These are phyloP conservation scores for Phalacrocorax carbo DNA, from an alignment of 2,113 vertebrate species.

Conservation along the genomic window DNA sequence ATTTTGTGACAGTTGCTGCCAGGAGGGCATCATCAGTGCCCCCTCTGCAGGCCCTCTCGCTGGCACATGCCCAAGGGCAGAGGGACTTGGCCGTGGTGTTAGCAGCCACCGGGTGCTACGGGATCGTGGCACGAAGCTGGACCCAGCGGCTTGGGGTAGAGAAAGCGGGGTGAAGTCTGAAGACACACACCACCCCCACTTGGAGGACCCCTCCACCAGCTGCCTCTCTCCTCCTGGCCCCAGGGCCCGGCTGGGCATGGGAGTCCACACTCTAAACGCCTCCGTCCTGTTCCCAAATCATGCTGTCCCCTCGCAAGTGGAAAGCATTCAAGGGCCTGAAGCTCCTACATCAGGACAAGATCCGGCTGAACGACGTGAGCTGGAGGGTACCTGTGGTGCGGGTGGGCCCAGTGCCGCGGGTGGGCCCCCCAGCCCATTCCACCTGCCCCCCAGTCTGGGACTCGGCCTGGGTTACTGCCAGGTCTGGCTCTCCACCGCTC, in stretches of 20 bases:
- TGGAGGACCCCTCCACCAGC: neutral
- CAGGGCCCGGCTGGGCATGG: neutral
- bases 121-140: neutral
- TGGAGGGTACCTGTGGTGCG: conserved; percentile 91
- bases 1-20: neutral
- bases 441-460: neutral
- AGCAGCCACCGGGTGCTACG: neutral
- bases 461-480: neutral
- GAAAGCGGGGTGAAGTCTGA: neutral
- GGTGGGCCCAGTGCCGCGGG: conserved; percentile 28
- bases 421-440: neutral
- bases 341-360: conserved; percentile 88
- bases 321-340: conserved; percentile 91
- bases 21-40: neutral
- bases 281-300: conserved; percentile 54
- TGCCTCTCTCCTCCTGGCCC: neutral
- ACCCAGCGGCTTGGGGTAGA: neutral
- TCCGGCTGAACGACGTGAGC: conserved; percentile 87
- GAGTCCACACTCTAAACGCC: neutral
- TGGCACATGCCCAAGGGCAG: neutral
- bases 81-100: too few species aligned
- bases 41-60: neutral
- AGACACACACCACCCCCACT: neutral
- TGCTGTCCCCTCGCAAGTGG: conserved; percentile 81
- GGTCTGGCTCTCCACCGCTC: neutral